Percentiles rank a stretch among this genome's conserved stretches.
Evolutionary conservation across 2,888 invertebrate genomes (phyloP).

Genomic region (Leucophora obtusa): DNA sequence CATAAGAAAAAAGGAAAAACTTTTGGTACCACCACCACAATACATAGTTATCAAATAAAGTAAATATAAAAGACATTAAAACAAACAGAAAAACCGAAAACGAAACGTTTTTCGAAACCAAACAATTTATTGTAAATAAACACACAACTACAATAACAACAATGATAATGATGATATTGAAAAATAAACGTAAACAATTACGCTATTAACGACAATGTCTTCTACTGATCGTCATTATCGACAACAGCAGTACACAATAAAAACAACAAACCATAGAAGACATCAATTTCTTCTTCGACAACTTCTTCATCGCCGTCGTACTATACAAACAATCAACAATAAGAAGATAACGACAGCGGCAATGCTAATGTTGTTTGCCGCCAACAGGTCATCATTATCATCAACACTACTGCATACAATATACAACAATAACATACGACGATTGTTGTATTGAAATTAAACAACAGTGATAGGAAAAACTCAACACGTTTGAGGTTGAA

Average conservation of each 20-base stretch:
- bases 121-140: constrained; percentile 56
- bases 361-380: constrained; percentile 51
- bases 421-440: background rate
- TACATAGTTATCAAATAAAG: constrained; percentile 23
- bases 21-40: constrained; percentile 19
- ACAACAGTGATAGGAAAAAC: background rate
- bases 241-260: constrained; percentile 1
- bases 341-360: constrained; percentile 32
- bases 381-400: constrained; percentile 55
- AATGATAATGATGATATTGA: constrained; percentile 58
- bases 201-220: constrained; percentile 57
- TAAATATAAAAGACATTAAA: constrained; percentile 11
- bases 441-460: background rate
- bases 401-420: constrained; percentile 44
- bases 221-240: constrained; percentile 54
- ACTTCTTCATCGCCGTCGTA: background rate
- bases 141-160: constrained; percentile 36
- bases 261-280: background rate
- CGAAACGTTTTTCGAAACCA: background rate
- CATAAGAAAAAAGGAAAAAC: constrained; percentile 35
- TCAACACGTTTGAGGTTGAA: constrained; percentile 7
- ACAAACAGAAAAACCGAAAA: constrained; percentile 23
- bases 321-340: constrained; percentile 1
- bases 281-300: too few relatives aligned
- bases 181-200: constrained; percentile 61